Conservation (phyloP, 2,113 vertebrate genomes). For the Climacteris rufus region DNA sequence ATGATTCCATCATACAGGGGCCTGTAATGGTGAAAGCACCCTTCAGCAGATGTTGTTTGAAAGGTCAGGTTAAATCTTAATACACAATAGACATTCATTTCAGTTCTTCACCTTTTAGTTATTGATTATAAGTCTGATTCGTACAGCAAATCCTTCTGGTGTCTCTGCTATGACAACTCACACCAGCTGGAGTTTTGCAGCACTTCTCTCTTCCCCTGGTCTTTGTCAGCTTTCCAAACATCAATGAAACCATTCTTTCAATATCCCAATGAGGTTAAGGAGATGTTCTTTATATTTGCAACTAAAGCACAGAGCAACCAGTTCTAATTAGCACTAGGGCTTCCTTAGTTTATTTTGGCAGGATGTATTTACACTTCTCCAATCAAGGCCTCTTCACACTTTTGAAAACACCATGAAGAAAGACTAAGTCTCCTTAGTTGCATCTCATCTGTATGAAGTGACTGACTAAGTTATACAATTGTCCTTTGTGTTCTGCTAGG, state of each 20-base stretch:
- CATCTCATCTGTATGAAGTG: neutral
- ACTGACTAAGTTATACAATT: neutral
- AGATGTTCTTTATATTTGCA: neutral
- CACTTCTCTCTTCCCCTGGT: neutral
- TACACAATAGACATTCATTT: neutral
- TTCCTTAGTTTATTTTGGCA: neutral
- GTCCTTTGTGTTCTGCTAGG: neutral
- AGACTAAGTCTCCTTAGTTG: neutral
- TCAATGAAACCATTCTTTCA: neutral
- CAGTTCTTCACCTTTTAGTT: neutral
- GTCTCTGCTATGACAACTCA: neutral
- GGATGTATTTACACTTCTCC: neutral
- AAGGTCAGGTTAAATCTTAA: conserved; percentile 27
- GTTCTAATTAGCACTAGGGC: neutral
- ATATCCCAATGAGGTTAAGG: neutral
- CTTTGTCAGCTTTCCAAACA: neutral
- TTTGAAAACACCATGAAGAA: conserved; percentile 24
- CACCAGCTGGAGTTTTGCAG: neutral
- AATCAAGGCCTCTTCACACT: neutral
- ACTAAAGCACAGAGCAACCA: neutral
- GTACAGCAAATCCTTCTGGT: neutral
- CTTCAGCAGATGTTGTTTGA: conserved; percentile 16
- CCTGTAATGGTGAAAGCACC: conserved; percentile 9
- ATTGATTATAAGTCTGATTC: neutral
- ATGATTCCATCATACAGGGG: conserved; percentile 12